Conservation (phyloP, 2,888 invertebrate species). For the Eugnorisma glareosa region DNA sequence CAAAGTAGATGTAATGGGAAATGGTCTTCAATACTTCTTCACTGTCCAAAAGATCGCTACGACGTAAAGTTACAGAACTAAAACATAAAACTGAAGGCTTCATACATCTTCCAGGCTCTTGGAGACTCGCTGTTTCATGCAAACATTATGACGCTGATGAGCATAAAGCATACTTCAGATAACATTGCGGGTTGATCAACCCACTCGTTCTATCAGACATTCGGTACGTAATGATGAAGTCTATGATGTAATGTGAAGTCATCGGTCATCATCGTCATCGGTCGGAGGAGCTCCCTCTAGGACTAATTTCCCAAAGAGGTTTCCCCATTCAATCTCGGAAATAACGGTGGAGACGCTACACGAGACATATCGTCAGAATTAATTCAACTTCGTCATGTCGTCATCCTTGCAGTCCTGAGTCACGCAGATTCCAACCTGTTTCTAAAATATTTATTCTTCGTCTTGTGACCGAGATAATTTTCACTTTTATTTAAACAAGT, state of each 20-base stretch:
- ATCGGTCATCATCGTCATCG: background rate
- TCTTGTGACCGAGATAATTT: slow-evolving; percentile 74
- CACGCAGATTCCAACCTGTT: slow-evolving; percentile 38
- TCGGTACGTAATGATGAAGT: no score
- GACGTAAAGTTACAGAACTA: background rate
- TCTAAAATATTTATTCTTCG: slow-evolving; percentile 58
- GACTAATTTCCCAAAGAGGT: slow-evolving; percentile 2
- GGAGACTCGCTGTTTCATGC: background rate
- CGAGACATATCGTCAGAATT: slow-evolving; percentile 22
- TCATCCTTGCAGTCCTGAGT: slow-evolving; percentile 32
- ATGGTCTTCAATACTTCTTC: background rate
- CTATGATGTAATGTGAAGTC: background rate
- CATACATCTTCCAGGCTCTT: background rate
- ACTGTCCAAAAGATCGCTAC: background rate
- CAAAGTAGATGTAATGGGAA: background rate
- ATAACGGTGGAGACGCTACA: background rate
- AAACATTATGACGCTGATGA: background rate
- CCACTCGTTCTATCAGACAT: background rate
- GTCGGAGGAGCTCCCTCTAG: background rate
- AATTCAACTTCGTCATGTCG: slow-evolving; percentile 14
- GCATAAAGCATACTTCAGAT: background rate
- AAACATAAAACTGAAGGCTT: background rate
- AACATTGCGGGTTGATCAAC: background rate
- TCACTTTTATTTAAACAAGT: slow-evolving; percentile 63
- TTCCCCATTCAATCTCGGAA: background rate